Percentiles rank a stretch among this genome's conserved stretches.
phyloP scores from a whole-genome alignment of 2,888 invertebrate species.

The Chironomus riparius region DNA sequence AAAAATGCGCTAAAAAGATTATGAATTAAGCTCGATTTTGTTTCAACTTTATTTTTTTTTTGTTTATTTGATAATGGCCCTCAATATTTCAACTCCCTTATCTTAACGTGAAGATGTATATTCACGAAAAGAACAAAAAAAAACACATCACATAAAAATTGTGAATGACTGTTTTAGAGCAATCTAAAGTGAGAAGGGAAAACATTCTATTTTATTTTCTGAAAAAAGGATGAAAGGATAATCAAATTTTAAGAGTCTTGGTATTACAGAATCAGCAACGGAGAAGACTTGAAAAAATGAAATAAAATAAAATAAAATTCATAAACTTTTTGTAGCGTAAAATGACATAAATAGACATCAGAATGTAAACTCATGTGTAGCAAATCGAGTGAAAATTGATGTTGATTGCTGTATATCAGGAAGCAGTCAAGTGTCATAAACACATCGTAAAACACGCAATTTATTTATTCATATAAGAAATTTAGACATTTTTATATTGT shows the following conservation, averaged over 20 bases:
- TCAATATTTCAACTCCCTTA: conserved; percentile 22
- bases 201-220: too few relatives aligned
- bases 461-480: conserved; percentile 16
- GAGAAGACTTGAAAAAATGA: background rate
- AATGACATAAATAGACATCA: background rate
- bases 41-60: background rate
- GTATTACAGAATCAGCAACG: background rate
- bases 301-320: background rate
- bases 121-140: background rate
- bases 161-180: too few relatives aligned
- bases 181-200: too few relatives aligned
- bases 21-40: too few relatives aligned
- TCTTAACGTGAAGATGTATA: background rate
- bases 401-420: conserved; percentile 15
- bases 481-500: conserved; percentile 14
- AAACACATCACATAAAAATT: too few relatives aligned
- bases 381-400: conserved; percentile 25
- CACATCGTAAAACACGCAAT: conserved; percentile 24
- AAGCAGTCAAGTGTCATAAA: conserved; percentile 16
- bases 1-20: too few relatives aligned
- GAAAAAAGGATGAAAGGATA: conserved; percentile 10
- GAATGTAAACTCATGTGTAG: background rate
- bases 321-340: conserved; percentile 7
- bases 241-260: conserved; percentile 19
- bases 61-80: conserved; percentile 16